Evolutionary conservation across 1,140 invertebrate genomes (phyloP), one percentile per base, ranked within the genome.

Genomic region (Drosophila takahashii): DNA sequence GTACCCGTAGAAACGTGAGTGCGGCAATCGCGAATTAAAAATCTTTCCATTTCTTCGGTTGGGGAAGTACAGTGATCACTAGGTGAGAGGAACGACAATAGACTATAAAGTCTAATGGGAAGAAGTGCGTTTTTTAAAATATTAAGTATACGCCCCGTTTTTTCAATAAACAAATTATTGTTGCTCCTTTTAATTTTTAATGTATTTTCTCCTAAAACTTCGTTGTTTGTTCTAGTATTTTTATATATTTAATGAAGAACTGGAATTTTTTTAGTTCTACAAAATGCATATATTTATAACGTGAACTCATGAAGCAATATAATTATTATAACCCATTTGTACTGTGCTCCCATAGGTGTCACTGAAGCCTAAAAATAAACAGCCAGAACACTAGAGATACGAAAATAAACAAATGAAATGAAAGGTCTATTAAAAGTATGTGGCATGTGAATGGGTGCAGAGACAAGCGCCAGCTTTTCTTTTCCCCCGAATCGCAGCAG

Each of bases 281-380:
- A n/a, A n/a, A n/a, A n/a, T n/a, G n/a, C n/a, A n/a, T n/a, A n/a
- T n/a, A n/a, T n/a, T n/a, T 27, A 27, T 27, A 27, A 27, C 2
- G 26, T 27, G 2, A 5, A 27, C 2, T 27, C 26, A 27, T 27
- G 2, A 27, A 3, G 36, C 36, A n/a, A n/a, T n/a, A 7, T 7
- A 7, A 9, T 41, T 42, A 29, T 29, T 16, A 10, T 39, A 61
- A 8, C 13, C 3, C 13, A 41, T 18, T 32, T 29, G 11, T 6
- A 60, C 54, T 64, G 53, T 36, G 9, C 27, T 15, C 18, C 3
- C 58, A 66, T 32, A 44, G 59, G 44, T 80, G 77, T 47, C 64
- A 80, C 64, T 71, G 77, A 59, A 44, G 58, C 36, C 44, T 41
- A 50, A 75, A 61, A 77, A 74, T 51, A 76, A 60, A 45, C 62